A percentile compares a stretch with the other conserved stretches of the same genome.
phyloP scores from a whole-genome alignment of 2,888 invertebrate genomes.

The Rhingia campestris region DNA sequence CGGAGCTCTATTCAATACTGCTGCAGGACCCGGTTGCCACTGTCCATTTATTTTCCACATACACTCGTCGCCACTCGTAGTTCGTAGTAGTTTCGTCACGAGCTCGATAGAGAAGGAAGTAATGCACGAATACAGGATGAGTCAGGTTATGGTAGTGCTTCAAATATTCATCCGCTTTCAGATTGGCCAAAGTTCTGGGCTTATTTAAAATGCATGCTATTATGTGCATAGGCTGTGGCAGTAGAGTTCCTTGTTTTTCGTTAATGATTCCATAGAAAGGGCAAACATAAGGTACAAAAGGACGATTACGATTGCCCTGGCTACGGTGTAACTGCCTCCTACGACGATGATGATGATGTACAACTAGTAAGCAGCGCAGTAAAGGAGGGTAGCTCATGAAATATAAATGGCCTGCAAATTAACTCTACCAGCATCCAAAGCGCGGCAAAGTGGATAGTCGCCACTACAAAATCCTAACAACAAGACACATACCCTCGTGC shows the following conservation, averaged over 20 bases:
- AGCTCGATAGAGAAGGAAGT: slow-evolving; percentile 28
- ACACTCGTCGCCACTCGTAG: slow-evolving; percentile 30
- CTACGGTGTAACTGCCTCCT: not conserved
- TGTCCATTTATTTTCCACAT: slow-evolving; percentile 35
- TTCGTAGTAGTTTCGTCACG: slow-evolving; percentile 9
- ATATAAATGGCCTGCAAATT: slow-evolving; percentile 67
- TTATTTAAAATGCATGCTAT: slow-evolving; percentile 69
- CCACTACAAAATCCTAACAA: slow-evolving; percentile 5
- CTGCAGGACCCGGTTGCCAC: not conserved
- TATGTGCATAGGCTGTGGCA: slow-evolving; percentile 63
- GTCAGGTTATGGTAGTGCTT: slow-evolving; percentile 65
- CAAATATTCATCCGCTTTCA: slow-evolving; percentile 67
- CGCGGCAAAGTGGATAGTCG: slow-evolving; percentile 27
- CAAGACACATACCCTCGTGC: slow-evolving; percentile 13
- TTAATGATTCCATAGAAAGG: slow-evolving; percentile 63
- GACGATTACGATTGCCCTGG: slow-evolving; percentile 53
- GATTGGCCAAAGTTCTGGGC: slow-evolving; percentile 64
- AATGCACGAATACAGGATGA: slow-evolving; percentile 44
- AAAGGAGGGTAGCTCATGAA: slow-evolving; percentile 42
- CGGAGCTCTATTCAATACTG: not conserved
- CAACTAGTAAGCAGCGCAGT: slow-evolving; percentile 39
- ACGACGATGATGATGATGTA: slow-evolving; percentile 53
- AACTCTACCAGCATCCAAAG: slow-evolving; percentile 60
- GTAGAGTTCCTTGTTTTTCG: slow-evolving; percentile 59
- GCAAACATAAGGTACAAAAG: slow-evolving; percentile 62